These are phyloP conservation scores for Hipparchia sbordonii DNA, from an alignment of 2,888 invertebrate species.

Conservation along the genomic window DNA sequence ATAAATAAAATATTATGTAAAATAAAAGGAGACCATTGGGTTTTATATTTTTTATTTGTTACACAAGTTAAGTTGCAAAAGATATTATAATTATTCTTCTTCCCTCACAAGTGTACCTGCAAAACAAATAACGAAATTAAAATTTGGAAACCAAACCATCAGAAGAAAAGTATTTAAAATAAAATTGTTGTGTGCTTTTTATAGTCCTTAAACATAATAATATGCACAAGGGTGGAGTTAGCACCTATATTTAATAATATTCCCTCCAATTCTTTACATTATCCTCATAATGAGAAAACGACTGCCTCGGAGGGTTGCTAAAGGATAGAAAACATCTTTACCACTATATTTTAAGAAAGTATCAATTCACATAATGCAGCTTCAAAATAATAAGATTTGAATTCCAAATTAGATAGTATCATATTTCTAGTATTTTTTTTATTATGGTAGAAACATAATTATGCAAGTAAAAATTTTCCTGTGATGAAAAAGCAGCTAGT, in stretches of 20 bases:
- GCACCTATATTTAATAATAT: constrained; percentile 53
- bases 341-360: too few species aligned
- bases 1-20: not conserved
- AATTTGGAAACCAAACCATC: not conserved
- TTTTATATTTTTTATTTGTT: constrained; percentile 72
- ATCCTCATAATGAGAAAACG: constrained; percentile 62
- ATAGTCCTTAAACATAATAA: constrained; percentile 58
- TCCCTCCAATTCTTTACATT: constrained; percentile 75
- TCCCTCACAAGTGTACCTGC: constrained; percentile 68
- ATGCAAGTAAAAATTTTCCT: too few species aligned
- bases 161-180: not conserved
- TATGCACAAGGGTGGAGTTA: constrained; percentile 68
- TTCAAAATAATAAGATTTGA: too few species aligned
- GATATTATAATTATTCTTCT: constrained; percentile 37
- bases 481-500: too few species aligned
- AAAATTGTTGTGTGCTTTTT: constrained; percentile 54
- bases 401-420: too few species aligned
- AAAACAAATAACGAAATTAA: constrained; percentile 48
- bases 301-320: constrained; percentile 71
- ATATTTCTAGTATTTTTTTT: too few species aligned
- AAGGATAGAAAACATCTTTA: not conserved
- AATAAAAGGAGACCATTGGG: constrained; percentile 40
- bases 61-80: constrained; percentile 56
- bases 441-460: too few species aligned
- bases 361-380: too few species aligned